A percentile compares a stretch with the other conserved stretches of the same genome.
These are phyloP conservation scores for Actenoides hombroni DNA, from an alignment of 2,113 vertebrate genomes.

Conservation along the genomic window DNA sequence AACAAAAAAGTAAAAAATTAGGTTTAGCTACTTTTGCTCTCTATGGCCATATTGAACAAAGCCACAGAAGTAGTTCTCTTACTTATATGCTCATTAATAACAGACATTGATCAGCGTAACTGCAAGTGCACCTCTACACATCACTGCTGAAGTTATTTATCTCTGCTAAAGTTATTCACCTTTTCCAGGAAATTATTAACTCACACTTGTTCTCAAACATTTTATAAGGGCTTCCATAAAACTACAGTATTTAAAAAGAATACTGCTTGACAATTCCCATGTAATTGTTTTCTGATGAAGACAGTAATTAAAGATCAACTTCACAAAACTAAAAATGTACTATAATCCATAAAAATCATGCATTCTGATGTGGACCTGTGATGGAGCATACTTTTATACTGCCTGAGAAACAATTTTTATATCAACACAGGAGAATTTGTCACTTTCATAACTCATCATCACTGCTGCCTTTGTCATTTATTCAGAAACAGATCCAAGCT, in stretches of 20 bases:
- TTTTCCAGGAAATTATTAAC: neutral
- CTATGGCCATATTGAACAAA: neutral
- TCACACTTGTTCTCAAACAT: neutral
- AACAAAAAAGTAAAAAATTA: neutral
- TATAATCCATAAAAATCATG: neutral
- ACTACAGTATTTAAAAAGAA: neutral
- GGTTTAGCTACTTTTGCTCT: neutral
- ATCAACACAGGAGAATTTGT: neutral
- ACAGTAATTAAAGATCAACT: neutral
- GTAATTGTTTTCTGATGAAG: neutral
- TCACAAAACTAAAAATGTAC: neutral
- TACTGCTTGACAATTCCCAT: neutral
- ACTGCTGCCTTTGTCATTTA: neutral
- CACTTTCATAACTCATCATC: neutral
- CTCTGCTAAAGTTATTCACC: neutral
- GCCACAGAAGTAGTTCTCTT: neutral
- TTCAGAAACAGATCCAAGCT: neutral
- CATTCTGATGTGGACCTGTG: neutral
- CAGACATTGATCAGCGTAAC: neutral
- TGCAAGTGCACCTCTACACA: neutral
- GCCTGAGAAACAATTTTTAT: neutral
- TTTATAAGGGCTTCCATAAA: neutral
- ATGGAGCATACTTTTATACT: neutral
- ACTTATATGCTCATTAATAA: neutral
- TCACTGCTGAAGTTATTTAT: neutral